Conservation (phyloP, 2,113 vertebrate species). For the Anhinga anhinga region DNA sequence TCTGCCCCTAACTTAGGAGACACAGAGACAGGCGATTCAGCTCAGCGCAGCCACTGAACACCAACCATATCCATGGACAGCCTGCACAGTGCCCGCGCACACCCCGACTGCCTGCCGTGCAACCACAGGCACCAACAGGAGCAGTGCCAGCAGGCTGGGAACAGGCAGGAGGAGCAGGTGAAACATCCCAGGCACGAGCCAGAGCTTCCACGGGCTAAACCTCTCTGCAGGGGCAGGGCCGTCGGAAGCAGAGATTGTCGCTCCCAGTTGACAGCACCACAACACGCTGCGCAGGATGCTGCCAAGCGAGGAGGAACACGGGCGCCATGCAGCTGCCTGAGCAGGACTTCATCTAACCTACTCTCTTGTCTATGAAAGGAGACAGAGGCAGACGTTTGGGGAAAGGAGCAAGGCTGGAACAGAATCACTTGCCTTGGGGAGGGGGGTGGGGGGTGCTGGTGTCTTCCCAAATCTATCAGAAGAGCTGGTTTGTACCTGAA, state of each 20-base stretch:
- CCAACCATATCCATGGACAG: neutral
- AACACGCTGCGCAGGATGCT: neutral
- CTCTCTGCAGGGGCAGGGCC: neutral
- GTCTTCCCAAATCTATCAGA: neutral
- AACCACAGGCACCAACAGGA: neutral
- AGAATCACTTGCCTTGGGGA: neutral
- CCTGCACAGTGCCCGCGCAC: fast-evolving
- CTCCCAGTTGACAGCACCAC: neutral
- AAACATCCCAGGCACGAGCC: neutral
- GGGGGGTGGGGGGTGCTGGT: too few species aligned
- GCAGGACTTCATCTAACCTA: neutral
- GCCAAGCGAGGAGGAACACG: neutral
- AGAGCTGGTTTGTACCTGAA: neutral
- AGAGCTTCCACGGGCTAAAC: neutral
- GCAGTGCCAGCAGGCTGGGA: neutral
- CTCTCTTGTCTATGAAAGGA: neutral
- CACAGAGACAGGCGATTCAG: too few species aligned
- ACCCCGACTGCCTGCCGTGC: neutral
- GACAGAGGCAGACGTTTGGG: neutral
- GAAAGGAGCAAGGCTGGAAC: neutral
- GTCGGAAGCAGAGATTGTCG: too few species aligned
- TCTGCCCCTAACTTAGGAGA: neutral
- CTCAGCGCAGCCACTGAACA: neutral
- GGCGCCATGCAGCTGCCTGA: neutral
- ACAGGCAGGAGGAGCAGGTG: neutral